Conservation (phyloP, 2,888 invertebrate species). For the Dicycla oo region DNA sequence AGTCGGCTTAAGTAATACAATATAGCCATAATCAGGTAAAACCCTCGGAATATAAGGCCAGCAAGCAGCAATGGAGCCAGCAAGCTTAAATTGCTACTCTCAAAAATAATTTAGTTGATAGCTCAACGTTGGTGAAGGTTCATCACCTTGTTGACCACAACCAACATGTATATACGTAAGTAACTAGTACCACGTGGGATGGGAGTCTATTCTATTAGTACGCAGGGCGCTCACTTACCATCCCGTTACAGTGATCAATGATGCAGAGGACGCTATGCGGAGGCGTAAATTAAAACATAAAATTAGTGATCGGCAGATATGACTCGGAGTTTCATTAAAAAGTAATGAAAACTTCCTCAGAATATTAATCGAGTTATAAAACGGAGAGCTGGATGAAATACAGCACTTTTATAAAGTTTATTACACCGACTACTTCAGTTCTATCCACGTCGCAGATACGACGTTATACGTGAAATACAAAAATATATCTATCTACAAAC, state of each 20-base stretch:
- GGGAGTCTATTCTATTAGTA: constrained; percentile 34
- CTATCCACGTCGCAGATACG: constrained; percentile 25
- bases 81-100: neutral
- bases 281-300: constrained; percentile 84
- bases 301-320: constrained; percentile 83
- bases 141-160: neutral
- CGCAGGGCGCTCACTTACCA: constrained; percentile 58
- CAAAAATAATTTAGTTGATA: neutral
- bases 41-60: neutral
- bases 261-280: constrained; percentile 70
- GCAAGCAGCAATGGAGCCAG: neutral
- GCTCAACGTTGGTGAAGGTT: neutral
- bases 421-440: constrained; percentile 45
- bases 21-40: neutral
- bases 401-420: constrained; percentile 57
- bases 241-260: constrained; percentile 78
- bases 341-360: constrained; percentile 83
- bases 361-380: constrained; percentile 81
- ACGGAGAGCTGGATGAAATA: constrained; percentile 67
- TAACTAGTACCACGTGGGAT: neutral
- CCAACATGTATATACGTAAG: neutral
- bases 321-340: constrained; percentile 82
- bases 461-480: constrained; percentile 14
- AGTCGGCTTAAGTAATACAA: too few relatives aligned
- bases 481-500: constrained; percentile 46